Base-by-base conservation (phyloP, 2,797 vertebrate species). In the Acomys russatus region DNA sequence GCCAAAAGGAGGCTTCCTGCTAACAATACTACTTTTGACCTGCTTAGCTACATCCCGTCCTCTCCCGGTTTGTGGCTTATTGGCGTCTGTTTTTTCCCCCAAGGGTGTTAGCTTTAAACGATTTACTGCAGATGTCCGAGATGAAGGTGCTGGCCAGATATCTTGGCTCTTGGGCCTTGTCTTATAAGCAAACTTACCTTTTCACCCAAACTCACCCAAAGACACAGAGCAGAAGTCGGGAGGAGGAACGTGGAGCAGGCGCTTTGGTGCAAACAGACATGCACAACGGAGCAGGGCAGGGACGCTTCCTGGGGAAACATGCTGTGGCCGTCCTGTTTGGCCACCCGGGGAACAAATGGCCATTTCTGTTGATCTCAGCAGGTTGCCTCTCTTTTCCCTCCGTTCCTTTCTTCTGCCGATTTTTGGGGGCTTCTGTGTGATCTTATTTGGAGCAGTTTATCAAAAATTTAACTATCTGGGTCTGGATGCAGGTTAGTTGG, bases 161-260 rank as follows among this genome's bases (percentile, higher is more conserved):
- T 68, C 66, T 80, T 95, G 51, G 54, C 85, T 84, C 71, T 85
- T 94, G 30, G 44, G 80, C 78, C 61, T 85, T n/a, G n/a, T 78
- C 49, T 70, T 2, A 64, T 78, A 78, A 87, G 79, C 44, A 44
- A 82, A 71, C 23, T 95, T 44, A 76, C n/a, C 59, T 83, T 92
- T 88, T 44, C 78, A 77, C 79, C 35, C 64, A 64, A 83, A 63
- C 80, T 90, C 80, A 63, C 74, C 22, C 30, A 66, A 90, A 96
- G 64, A 66, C 9, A 54, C 20, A 22, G 74, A 49, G 70, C 8
- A 90, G 90, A 82, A 59, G 59, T 79, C 44, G 18, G 22, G 73
- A 96, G 63, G 33, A 59, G 64, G 33, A 20, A 38, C 0, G 28
- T 11, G 22, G 70, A 61, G 38, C 15, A 12, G 51, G 12, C 5